Evolutionary conservation across 2,797 vertebrate genomes (phyloP).

Genomic region (Gymnoscopelus microlampas): DNA sequence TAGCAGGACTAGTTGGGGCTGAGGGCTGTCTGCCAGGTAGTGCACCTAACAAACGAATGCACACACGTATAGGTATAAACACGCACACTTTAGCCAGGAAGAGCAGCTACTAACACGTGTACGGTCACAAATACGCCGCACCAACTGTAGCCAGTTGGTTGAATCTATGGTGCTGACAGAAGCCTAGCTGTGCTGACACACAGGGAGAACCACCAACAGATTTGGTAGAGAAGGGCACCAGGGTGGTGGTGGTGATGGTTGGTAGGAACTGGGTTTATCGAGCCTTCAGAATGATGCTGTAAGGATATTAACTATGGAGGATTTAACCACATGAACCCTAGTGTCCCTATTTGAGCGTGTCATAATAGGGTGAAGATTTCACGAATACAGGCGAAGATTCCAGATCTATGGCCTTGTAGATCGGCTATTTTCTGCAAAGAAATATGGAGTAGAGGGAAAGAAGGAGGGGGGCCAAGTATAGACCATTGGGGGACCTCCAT

Average conservation of each 20-base stretch:
- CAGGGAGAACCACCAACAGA: not conserved
- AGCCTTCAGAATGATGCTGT: not conserved
- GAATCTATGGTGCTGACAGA: slow-evolving; percentile 26
- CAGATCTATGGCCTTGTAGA: too few species aligned
- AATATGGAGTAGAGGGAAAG: too few species aligned
- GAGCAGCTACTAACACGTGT: slow-evolving; percentile 8
- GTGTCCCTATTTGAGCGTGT: too few species aligned
- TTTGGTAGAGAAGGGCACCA: slow-evolving; percentile 2
- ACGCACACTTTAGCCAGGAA: slow-evolving; percentile 49
- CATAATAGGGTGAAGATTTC: too few species aligned
- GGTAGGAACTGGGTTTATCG: not conserved
- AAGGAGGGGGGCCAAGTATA: too few species aligned
- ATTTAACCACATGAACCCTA: not conserved
- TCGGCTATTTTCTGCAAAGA: too few species aligned
- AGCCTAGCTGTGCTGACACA: not conserved
- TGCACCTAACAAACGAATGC: slow-evolving; percentile 74
- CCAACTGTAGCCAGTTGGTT: slow-evolving; percentile 11
- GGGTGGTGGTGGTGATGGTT: slow-evolving; percentile 10
- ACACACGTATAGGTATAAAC: slow-evolving; percentile 16
- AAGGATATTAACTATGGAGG: slow-evolving; percentile 1
- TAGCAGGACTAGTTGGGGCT: slow-evolving; percentile 72
- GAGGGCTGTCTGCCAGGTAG: slow-evolving; percentile 68
- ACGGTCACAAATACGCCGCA: slow-evolving; percentile 21
- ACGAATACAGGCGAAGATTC: too few species aligned
- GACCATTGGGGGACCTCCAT: too few species aligned